These are phyloP conservation scores for Pandion haliaetus DNA, from an alignment of 2,113 vertebrate genomes.

Conservation along the genomic window DNA sequence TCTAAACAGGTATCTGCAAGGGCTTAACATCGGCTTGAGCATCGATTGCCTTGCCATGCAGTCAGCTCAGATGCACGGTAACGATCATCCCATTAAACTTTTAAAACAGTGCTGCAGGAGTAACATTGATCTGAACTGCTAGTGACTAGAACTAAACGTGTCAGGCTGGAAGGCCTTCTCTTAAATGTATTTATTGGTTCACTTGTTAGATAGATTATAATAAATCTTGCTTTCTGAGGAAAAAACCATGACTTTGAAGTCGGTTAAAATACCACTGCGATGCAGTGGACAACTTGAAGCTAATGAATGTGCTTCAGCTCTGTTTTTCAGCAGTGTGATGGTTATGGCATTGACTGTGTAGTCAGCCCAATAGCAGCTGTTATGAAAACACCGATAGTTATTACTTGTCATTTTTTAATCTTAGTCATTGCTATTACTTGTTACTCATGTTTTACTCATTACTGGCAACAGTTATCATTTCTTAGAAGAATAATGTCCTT, in stretches of 20 bases:
- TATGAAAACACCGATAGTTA: neutral
- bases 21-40: neutral
- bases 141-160: neutral
- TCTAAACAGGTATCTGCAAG: neutral
- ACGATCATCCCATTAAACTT: conserved; percentile 52
- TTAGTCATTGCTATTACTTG: neutral
- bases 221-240: neutral
- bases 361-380: neutral
- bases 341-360: neutral
- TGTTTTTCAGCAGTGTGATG: neutral
- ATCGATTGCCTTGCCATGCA: neutral
- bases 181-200: neutral
- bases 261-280: neutral
- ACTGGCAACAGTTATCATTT: neutral
- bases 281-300: neutral
- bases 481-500: neutral
- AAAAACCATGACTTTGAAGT: neutral
- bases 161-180: neutral
- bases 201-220: neutral
- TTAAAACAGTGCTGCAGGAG: conserved; percentile 40
- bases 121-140: conserved; percentile 28
- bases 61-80: neutral
- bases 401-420: neutral
- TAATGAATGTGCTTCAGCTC: neutral
- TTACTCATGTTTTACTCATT: neutral